phyloP scores from a whole-genome alignment of 2,888 invertebrate genomes.

The Cantharis rufa region DNA sequence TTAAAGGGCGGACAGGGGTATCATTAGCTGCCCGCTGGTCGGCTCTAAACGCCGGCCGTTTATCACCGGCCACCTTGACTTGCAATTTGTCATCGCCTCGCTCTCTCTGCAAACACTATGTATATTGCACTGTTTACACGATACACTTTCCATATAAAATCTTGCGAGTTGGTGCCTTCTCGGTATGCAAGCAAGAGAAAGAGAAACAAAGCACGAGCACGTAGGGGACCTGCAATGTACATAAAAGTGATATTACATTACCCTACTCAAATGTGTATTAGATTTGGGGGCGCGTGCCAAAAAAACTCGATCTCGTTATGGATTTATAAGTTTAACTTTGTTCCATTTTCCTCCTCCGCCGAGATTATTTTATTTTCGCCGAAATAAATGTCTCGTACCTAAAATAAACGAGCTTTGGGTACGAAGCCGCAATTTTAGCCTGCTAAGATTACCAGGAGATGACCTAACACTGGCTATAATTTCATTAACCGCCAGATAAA shows the following conservation, averaged over 20 bases:
- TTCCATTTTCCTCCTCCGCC: constrained; percentile 1
- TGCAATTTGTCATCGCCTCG: constrained; percentile 54
- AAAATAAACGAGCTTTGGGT: constrained; percentile 41
- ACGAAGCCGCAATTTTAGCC: constrained; percentile 41
- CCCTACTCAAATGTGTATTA: constrained; percentile 44
- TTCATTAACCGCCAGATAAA: constrained; percentile 64
- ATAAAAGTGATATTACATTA: constrained; percentile 43
- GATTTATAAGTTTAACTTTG: constrained; percentile 38
- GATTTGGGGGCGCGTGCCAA: constrained; percentile 41
- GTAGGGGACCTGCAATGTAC: constrained; percentile 30
- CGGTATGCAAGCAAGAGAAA: constrained; percentile 7
- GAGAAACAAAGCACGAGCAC: constrained; percentile 26
- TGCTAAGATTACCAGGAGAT: constrained; percentile 49
- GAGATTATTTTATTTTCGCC: constrained; percentile 1
- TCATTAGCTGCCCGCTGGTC: constrained; percentile 55
- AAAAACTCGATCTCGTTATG: constrained; percentile 39
- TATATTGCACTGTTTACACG: constrained; percentile 46
- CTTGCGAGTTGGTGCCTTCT: constrained; percentile 5
- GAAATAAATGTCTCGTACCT: constrained; percentile 37
- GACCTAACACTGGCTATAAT: constrained; percentile 58
- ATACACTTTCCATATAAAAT: constrained; percentile 32
- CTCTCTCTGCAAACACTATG: constrained; percentile 47
- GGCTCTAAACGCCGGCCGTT: constrained; percentile 52
- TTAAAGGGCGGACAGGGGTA: constrained; percentile 53
- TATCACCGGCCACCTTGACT: constrained; percentile 55